phyloP scores from a whole-genome alignment of 2,888 invertebrate genomes.

The Apocheima hispidaria region DNA sequence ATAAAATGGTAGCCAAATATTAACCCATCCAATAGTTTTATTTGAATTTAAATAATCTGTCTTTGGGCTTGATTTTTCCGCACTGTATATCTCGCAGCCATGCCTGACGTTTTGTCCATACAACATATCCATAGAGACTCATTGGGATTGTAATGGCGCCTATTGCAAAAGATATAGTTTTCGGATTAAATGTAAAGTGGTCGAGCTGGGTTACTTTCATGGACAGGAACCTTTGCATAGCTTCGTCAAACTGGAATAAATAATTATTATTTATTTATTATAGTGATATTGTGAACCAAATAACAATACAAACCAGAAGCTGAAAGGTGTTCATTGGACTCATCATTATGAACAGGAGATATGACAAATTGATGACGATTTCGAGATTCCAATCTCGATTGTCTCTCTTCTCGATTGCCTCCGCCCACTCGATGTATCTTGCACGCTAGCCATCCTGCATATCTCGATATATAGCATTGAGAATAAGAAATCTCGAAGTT shows the following conservation, averaged over 20 bases:
- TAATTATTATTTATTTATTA: too few species aligned
- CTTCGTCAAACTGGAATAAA: conserved; percentile 90
- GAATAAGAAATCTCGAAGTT: too few species aligned
- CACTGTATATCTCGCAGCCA: conserved; percentile 86
- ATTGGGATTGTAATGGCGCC: conserved; percentile 83
- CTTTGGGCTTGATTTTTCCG: conserved; percentile 90
- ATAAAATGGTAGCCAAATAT: neutral
- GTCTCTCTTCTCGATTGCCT: too few species aligned
- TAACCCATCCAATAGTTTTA: neutral
- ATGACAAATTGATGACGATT: too few species aligned
- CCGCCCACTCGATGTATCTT: too few species aligned
- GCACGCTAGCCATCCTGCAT: too few species aligned
- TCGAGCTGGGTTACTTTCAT: conserved; percentile 87
- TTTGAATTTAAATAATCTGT: conserved; percentile 87
- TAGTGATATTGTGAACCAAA: neutral
- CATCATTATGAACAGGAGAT: too few species aligned
- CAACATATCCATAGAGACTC: conserved; percentile 72
- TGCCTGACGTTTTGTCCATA: conserved; percentile 78
- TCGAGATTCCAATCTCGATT: too few species aligned
- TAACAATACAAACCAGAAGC: too few species aligned
- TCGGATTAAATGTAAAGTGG: conserved; percentile 87
- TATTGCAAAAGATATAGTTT: conserved; percentile 76
- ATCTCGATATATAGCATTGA: too few species aligned
- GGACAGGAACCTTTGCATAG: conserved; percentile 89
- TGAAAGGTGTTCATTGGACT: too few species aligned